A percentile compares a stretch with the other conserved stretches of the same genome.
phyloP scores from a whole-genome alignment of 2,888 invertebrate genomes.

The Deilephila porcellus region DNA sequence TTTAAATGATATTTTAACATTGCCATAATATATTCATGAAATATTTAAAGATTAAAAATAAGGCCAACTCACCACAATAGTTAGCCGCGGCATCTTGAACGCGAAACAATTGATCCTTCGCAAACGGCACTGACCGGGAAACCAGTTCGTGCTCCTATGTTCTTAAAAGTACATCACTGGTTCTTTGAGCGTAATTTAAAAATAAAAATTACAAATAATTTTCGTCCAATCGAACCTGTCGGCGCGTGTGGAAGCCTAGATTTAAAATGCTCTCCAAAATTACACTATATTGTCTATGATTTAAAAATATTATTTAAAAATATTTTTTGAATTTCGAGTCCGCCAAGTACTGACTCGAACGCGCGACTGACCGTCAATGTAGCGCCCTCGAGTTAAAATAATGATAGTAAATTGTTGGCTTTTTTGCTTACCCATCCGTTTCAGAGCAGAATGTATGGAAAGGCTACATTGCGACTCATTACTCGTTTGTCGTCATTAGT shows the following conservation, averaged over 20 bases:
- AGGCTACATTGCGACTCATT: slow-evolving; percentile 8
- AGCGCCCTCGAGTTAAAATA: slow-evolving; percentile 76
- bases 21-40: background rate
- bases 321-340: slow-evolving; percentile 43
- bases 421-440: slow-evolving; percentile 70
- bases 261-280: background rate
- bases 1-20: background rate
- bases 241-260: background rate
- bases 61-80: slow-evolving; percentile 55
- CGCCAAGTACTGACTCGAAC: slow-evolving; percentile 50
- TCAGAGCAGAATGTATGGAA: slow-evolving; percentile 35
- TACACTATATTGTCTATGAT: slow-evolving; percentile 19
- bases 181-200: background rate
- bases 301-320: slow-evolving; percentile 32
- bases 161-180: slow-evolving; percentile 31
- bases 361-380: slow-evolving; percentile 48
- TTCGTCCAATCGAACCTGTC: background rate
- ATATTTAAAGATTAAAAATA: background rate
- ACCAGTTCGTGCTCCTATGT: slow-evolving; percentile 49
- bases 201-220: background rate
- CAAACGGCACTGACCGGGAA: slow-evolving; percentile 57
- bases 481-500: background rate
- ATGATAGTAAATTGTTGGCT: slow-evolving; percentile 73
- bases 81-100: slow-evolving; percentile 52
- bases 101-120: slow-evolving; percentile 20